Conservation (phyloP, 2,113 vertebrate species). For the Erinaceus europaeus region DNA sequence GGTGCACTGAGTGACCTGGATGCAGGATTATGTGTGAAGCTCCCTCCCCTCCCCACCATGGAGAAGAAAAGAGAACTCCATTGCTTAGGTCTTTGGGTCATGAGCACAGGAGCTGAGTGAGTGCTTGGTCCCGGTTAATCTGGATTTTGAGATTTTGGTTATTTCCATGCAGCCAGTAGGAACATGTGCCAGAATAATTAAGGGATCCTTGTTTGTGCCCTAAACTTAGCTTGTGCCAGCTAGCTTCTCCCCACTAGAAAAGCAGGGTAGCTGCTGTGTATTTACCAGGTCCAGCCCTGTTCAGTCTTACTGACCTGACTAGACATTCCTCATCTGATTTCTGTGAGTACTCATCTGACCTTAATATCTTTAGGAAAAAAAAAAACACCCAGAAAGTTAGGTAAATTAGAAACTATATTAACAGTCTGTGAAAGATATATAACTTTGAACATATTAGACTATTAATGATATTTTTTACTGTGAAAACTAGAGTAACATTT, state of each 20-base stretch:
- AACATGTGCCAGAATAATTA: not conserved
- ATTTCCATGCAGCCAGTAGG: not conserved
- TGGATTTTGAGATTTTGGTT: conserved; percentile 7
- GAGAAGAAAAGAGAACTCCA: not conserved
- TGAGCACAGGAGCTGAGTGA: not conserved
- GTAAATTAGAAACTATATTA: conserved; percentile 46
- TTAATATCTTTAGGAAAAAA: conserved; percentile 25
- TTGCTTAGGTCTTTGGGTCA: not conserved
- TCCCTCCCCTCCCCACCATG: not conserved
- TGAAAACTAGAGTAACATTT: conserved; percentile 57
- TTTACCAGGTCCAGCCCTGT: not conserved
- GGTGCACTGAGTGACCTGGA: not conserved
- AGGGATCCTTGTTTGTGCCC: not conserved
- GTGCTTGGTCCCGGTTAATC: not conserved
- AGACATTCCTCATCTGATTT: not conserved
- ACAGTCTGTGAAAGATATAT: conserved; percentile 22
- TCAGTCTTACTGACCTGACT: not conserved
- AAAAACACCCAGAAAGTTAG: not conserved
- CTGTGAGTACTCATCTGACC: not conserved
- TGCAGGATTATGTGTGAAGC: not conserved
- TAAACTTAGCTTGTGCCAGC: not conserved
- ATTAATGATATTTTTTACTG: conserved; percentile 69
- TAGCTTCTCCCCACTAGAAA: not conserved
- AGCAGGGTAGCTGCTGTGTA: not conserved
- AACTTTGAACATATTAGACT: conserved; percentile 18